A percentile compares a stretch with the other conserved stretches of the same genome.
These are phyloP conservation scores for Carcina quercana DNA, from an alignment of 2,888 invertebrate species.

Conservation along the genomic window DNA sequence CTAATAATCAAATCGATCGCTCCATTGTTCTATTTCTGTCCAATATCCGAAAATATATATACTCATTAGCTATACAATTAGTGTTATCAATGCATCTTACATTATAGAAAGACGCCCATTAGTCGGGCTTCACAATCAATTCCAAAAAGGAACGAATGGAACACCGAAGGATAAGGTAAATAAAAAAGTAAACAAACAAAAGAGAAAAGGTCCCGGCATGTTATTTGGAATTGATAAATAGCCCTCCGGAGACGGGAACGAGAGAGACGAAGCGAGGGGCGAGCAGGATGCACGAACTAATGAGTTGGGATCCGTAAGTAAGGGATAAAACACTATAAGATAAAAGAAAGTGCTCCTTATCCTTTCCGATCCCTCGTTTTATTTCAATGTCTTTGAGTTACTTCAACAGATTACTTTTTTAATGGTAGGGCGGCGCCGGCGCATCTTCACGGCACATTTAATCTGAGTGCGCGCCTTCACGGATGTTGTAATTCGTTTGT, in stretches of 20 bases:
- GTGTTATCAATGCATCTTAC: slow-evolving; percentile 55
- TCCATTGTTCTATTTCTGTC: slow-evolving; percentile 17
- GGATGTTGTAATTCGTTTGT: slow-evolving; percentile 36
- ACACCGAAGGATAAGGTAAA: slow-evolving; percentile 64
- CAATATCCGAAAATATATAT: slow-evolving; percentile 24
- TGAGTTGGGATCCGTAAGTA: slow-evolving; percentile 54
- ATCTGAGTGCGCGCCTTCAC: slow-evolving; percentile 36
- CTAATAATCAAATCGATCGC: slow-evolving; percentile 27
- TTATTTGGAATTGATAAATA: slow-evolving; percentile 75
- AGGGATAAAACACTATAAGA: slow-evolving; percentile 52
- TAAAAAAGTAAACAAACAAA: slow-evolving; percentile 68
- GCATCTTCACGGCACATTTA: slow-evolving; percentile 47
- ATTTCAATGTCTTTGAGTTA: slow-evolving; percentile 7
- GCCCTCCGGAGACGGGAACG: slow-evolving; percentile 59
- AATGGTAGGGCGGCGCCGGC: slow-evolving; percentile 33
- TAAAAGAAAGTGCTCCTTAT: slow-evolving; percentile 65
- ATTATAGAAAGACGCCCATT: slow-evolving; percentile 57
- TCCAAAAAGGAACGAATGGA: slow-evolving; percentile 59
- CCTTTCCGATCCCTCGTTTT: slow-evolving; percentile 26
- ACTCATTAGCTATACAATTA: slow-evolving; percentile 56
- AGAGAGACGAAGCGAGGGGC: slow-evolving; percentile 49
- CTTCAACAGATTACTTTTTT: slow-evolving; percentile 18
- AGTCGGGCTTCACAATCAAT: slow-evolving; percentile 68
- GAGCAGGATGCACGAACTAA: slow-evolving; percentile 53
- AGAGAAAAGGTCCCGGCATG: slow-evolving; percentile 67